These are phyloP conservation scores for Caenorhabditis inopinata DNA, from an alignment of 1,140 invertebrate species.

Conservation along the genomic window DNA sequence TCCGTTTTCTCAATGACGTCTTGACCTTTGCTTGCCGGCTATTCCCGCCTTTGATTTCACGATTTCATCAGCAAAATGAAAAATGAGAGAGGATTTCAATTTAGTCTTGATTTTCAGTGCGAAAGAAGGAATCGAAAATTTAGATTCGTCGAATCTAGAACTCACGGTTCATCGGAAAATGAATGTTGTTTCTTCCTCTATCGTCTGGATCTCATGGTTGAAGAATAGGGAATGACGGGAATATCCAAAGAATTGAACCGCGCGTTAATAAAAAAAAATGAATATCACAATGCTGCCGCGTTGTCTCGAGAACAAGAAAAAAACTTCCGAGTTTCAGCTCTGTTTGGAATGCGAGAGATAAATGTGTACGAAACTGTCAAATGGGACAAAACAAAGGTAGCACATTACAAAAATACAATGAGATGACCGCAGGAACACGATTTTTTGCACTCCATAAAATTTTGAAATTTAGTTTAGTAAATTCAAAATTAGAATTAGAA, in stretches of 20 bases:
- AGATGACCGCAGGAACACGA: too few species aligned
- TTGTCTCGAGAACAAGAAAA: neutral
- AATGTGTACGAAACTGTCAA: too few species aligned
- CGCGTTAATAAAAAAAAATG: slow-evolving; percentile 25
- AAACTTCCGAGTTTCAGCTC: slow-evolving; percentile 1
- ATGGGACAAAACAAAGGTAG: too few species aligned
- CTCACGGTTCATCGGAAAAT: neutral
- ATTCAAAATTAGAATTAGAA: too few species aligned
- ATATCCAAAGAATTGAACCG: slow-evolving; percentile 23
- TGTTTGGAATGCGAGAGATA: slow-evolving; percentile 9
- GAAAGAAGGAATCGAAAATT: neutral
- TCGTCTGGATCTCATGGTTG: too few species aligned
- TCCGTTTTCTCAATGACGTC: slow-evolving; percentile 1
- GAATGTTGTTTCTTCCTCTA: neutral
- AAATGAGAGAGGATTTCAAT: too few species aligned
- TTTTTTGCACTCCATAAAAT: too few species aligned
- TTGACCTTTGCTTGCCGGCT: neutral
- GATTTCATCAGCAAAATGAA: neutral
- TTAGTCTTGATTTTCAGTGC: too few species aligned
- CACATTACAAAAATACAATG: too few species aligned
- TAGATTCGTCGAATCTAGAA: neutral
- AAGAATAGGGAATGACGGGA: neutral
- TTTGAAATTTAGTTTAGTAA: too few species aligned
- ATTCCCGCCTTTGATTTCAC: neutral
- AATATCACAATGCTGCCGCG: slow-evolving; percentile 25